These are phyloP conservation scores for Ophraella communa DNA, from an alignment of 2,888 invertebrate genomes.

Conservation along the genomic window DNA sequence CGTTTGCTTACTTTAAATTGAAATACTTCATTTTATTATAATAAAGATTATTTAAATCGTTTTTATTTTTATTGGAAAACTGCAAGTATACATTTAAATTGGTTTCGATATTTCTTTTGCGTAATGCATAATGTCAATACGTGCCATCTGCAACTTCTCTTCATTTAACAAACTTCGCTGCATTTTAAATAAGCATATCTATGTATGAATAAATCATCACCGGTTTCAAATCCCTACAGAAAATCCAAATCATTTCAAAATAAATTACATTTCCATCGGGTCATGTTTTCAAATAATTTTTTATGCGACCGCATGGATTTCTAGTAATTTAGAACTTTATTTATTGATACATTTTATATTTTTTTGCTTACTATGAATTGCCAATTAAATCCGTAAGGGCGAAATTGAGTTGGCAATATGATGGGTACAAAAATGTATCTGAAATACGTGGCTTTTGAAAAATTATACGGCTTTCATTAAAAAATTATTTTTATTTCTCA, in stretches of 20 bases:
- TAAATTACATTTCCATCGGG: neutral
- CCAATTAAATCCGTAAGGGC: too few relatives aligned
- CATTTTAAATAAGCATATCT: conserved; percentile 4
- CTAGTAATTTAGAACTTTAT: neutral
- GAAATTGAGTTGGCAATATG: too few relatives aligned
- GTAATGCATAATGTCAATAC: conserved; percentile 2
- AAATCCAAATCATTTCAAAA: conserved; percentile 1
- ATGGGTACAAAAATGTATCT: too few relatives aligned
- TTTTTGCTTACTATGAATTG: too few relatives aligned
- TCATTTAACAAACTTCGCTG: conserved; percentile 10
- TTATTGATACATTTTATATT: neutral
- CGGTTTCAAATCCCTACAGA: conserved; percentile 1
- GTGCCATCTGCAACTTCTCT: conserved; percentile 7
- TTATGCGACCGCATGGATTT: neutral
- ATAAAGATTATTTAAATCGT: neutral
- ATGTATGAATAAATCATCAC: conserved; percentile 9
- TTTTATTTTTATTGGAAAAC: neutral
- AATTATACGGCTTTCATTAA: too few relatives aligned
- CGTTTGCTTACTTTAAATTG: too few relatives aligned
- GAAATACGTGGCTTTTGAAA: too few relatives aligned
- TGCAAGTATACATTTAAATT: neutral
- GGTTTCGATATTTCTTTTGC: neutral
- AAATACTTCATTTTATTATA: too few relatives aligned
- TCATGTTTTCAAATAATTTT: neutral
- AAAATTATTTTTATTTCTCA: too few relatives aligned